Evolutionary conservation across 1,140 invertebrate species (phyloP).

Genomic region (Lycorma delicatula): DNA sequence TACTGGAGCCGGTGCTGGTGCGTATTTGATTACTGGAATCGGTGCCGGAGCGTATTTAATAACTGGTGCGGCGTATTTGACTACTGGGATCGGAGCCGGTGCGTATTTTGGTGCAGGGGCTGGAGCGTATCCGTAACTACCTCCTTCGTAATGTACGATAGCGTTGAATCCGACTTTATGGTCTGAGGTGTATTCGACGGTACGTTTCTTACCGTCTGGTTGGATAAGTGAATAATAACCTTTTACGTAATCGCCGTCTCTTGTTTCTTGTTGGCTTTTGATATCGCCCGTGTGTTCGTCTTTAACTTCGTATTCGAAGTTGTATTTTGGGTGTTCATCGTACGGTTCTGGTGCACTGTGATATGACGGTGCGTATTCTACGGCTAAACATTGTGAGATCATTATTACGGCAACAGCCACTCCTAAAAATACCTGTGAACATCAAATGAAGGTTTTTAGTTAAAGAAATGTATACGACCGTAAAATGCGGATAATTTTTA

Average conservation of each 20-base stretch:
- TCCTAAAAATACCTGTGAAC: neutral
- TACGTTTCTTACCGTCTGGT: constrained; percentile 24
- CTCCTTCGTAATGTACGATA: constrained; percentile 20
- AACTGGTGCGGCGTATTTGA: neutral
- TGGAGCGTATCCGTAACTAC: neutral
- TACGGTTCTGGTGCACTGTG: constrained; percentile 11
- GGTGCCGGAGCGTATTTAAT: constrained; percentile 2
- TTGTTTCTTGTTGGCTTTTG: constrained; percentile 45
- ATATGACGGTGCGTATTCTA: constrained; percentile 9
- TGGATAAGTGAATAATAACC: constrained; percentile 33
- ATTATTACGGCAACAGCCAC: constrained; percentile 25
- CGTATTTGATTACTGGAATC: neutral
- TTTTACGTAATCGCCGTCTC: constrained; percentile 46
- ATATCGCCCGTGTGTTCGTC: constrained; percentile 47
- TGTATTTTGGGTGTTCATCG: constrained; percentile 37
- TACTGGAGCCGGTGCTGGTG: neutral
- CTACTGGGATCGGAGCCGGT: neutral
- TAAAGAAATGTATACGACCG: too few relatives aligned
- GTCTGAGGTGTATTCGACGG: constrained; percentile 27
- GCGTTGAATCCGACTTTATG: constrained; percentile 28
- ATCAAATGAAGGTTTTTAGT: neutral
- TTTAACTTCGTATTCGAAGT: constrained; percentile 45
- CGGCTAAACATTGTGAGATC: neutral
- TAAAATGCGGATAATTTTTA: too few relatives aligned
- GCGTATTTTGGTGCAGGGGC: neutral